Evolutionary conservation across 2,888 invertebrate species (phyloP), one percentile per base, ranked within the genome.

Genomic region (Steinernema scapterisci): DNA sequence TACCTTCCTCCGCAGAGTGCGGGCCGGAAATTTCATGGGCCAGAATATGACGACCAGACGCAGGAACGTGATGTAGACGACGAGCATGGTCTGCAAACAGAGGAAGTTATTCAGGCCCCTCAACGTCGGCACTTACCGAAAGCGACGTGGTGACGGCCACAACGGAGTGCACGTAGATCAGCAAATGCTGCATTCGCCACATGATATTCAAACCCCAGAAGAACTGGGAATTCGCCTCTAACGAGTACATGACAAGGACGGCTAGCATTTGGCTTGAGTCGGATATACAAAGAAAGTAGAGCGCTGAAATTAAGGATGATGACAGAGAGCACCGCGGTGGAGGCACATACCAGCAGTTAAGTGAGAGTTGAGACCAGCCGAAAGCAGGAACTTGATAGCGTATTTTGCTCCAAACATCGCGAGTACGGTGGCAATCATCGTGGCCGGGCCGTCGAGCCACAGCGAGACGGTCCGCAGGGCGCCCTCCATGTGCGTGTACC

Each of bases 41-140:
- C 82, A 78, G 56, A 81, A 72, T 13, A 86, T 84, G 16, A 86
- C 86, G 72, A 86, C 79, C 51, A 85, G 85, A 0, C 86, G 80
- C 56, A 84, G 81, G 43, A 84, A 81, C 19, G 86, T 82, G 70
- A 86, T 85, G 78, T 82, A 84, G 44, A 86, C 83, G 71, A 86
- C 86, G 6, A 86, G 80, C 73, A 85, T 78, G 2, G 86, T 86
- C 84, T 84, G 79, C 31, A 84, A 80, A 44, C n/a, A 7, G 16
- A 9, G 1, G 25, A 54, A n/a, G n/a, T 54, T 54, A 54, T 3
- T 5, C 25, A 54, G 21, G 54, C 6, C 13, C 19, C 11, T 9
- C 19, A 6, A 25, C 21, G 6, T 13, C 25, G 21, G 6, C 31
- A 21, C 63, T 31, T 16, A 63, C 63, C 63, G 63, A 63, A 9